A percentile compares a stretch with the other conserved stretches of the same genome.
Evolutionary conservation across 2,113 vertebrate species (phyloP).

Genomic region (Melanocharis versteri): DNA sequence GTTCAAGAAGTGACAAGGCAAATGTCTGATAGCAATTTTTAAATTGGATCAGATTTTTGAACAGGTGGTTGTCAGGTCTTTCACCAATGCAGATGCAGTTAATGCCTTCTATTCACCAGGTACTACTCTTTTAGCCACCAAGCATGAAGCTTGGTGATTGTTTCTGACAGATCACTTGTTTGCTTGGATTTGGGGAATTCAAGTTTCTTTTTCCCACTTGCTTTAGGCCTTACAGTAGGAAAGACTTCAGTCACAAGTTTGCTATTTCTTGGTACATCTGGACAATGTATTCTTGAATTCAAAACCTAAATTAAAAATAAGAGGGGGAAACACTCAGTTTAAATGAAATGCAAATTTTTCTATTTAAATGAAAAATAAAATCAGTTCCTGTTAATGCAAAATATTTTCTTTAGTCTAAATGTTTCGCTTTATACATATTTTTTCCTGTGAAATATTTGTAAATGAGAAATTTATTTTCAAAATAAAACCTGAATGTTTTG

Average conservation of each 20-base stretch:
- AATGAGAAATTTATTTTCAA: neutral
- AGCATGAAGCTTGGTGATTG: neutral
- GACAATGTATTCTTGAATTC: neutral
- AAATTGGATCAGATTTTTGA: neutral
- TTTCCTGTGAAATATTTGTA: neutral
- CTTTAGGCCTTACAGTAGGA: neutral
- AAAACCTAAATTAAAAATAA: neutral
- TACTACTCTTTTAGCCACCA: neutral
- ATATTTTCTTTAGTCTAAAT: neutral
- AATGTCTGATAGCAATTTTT: neutral
- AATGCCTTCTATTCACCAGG: neutral
- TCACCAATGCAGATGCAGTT: neutral
- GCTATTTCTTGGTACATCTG: neutral
- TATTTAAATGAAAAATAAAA: neutral
- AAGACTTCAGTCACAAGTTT: neutral
- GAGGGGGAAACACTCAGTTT: rapidly evolving
- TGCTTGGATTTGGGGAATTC: neutral
- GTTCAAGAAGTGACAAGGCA: neutral
- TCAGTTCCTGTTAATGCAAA: neutral
- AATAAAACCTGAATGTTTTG: neutral
- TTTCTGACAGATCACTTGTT: neutral
- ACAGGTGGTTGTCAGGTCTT: neutral
- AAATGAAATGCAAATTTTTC: neutral
- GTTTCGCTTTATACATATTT: neutral
- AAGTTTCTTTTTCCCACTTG: neutral